Evolutionary conservation across 2,888 invertebrate genomes (phyloP).

Genomic region (Platycnemis pennipes): DNA sequence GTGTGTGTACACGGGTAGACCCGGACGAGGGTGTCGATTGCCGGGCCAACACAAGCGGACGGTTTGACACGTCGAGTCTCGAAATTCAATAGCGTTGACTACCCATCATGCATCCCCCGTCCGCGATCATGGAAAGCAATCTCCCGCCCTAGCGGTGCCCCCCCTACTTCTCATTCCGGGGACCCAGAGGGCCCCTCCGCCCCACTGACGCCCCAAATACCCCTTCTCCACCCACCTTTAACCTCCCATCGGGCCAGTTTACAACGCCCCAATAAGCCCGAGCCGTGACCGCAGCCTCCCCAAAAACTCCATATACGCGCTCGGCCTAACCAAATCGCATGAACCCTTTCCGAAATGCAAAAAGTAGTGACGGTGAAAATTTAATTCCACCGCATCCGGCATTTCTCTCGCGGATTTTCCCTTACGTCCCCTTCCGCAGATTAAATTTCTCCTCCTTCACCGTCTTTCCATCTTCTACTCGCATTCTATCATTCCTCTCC

Average conservation of each 20-base stretch:
- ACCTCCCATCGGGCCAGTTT: neutral
- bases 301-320: neutral
- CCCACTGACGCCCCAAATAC: neutral
- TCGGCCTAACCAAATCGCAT: neutral
- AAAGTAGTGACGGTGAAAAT: conserved; percentile 56
- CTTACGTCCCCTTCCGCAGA: too few relatives aligned
- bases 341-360: conserved; percentile 2
- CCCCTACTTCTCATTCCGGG: too few relatives aligned
- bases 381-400: neutral
- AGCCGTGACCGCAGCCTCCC: neutral
- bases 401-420: conserved; percentile 12
- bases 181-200: too few relatives aligned
- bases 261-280: neutral
- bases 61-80: conserved; percentile 6
- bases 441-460: neutral
- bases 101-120: conserved; percentile 14
- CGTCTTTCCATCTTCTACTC: neutral
- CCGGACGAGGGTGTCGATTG: neutral
- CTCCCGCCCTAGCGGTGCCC: neutral
- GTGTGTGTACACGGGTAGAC: neutral
- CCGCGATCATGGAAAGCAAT: conserved; percentile 51
- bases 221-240: neutral
- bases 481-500: neutral
- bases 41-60: neutral
- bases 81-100: conserved; percentile 51